Base-by-base conservation (phyloP, 2,797 vertebrate species). In the Podarcis siculus region DNA sequence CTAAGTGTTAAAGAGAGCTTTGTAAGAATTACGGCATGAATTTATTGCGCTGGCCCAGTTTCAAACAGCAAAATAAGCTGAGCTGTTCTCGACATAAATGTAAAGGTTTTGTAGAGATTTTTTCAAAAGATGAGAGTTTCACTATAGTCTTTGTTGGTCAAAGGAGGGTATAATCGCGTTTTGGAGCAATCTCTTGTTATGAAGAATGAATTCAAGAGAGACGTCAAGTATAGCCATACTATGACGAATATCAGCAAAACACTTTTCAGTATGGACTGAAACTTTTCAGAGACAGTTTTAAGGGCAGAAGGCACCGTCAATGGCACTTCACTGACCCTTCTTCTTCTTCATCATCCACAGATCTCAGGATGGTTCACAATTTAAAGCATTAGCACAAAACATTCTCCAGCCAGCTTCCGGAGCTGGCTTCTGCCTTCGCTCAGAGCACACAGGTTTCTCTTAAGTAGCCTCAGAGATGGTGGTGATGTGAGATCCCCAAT, bases 11-110 rank as follows among this genome's bases (percentile, higher is more conserved):
- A 55, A 85, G 73, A 17, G 8, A 92, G 17, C 83, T 95, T 72
- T 30, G 67, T 58, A 83, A 85, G 78, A 91, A 89, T 45, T 23
- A 67, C 1, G 0, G 1, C 17, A 89, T 71, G 30, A 49, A 92
- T 86, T 89, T 92, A 93, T 86, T 23, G 83, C 67, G 86, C 67
- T 86, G 30, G 27, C 6, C 55, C 86, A 42, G 72, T 89, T 89
- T 90, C 37, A 91, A 93, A 79, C 15, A 71, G 89, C 39, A 86
- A 64, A 91, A 64, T 55, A 92, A 94, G 82, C 49, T 85, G 85
- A 92, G 75, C 32, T 90, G 21, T 42, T 73, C n/a, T 77, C 58
- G 76, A 88, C 39, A 88, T 19, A 88, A 39, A 85, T 64, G 58
- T 85, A 84, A 79, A 85, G 5, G 73, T 72, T 58, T 79, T 84